Evolutionary conservation across 2,113 vertebrate species (phyloP), one percentile per base, ranked within the genome.

Genomic region (Cyphomyrus plagiostoma): DNA sequence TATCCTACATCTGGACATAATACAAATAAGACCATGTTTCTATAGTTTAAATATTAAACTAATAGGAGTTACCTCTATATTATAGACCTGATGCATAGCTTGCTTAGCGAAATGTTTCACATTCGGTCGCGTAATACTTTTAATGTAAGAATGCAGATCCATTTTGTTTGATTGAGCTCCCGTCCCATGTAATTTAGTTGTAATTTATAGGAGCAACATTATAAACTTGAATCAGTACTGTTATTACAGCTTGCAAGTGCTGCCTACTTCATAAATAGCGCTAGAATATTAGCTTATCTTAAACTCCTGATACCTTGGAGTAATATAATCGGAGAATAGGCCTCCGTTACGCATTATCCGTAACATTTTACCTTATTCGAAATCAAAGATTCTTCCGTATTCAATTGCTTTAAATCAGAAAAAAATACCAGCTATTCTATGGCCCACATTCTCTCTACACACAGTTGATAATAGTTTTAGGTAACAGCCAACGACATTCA

Each of bases 391-490:
- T 10, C 39, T 39, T 19, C 74, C 74, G 30, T 80, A 42, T 80
- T 80, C 11, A 19, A 45, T 45, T 42, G 13, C 30, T 82, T 42
- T 82, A 82, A 82, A 45, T 21, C 4, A 82, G 17, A 39, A 84
- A 45, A 48, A n/a, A n/a, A 85, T 49, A 45, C 1, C 42, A 35
- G 35, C 26, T 53, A 87, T 26, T 58, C 52, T 30, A 87, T 42
- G 6, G 8, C 39, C 13, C 88, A 89, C 88, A 89, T 83, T 89
- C 39, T n/a, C 82, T 70, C n/a, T 39, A 48, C 82, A 85, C 83
- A 53, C 56, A 9, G 23, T 86, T 86, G 21, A 86, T 86, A 89
- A 89, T 53, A 39, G 58, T 17, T 89, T 89, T 89, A 89, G 88
- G 49, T 89, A 84, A 89, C 80, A 35, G 70, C 7, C 35, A 9